Percentiles rank a stretch among this genome's conserved stretches.
Conservation (phyloP, 2,113 vertebrate genomes). For the Tyto alba region DNA sequence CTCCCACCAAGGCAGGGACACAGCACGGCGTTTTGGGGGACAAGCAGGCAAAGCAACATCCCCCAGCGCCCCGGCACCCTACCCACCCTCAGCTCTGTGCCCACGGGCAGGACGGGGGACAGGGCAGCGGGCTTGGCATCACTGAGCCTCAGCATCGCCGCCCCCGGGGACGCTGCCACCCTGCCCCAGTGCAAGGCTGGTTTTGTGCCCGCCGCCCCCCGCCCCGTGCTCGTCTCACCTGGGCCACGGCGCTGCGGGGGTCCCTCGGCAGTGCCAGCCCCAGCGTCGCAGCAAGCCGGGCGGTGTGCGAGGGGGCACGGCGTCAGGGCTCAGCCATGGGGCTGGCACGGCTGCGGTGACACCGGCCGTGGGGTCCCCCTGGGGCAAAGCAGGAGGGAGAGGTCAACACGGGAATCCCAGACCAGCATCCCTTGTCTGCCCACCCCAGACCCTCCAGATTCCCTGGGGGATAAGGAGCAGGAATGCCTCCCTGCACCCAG, state of each 20-base stretch:
- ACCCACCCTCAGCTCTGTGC: rapidly evolving
- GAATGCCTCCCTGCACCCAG: not conserved
- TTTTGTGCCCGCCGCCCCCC: rapidly evolving
- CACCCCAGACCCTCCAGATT: not conserved
- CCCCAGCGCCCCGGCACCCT: not conserved
- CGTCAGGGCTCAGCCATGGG: not conserved
- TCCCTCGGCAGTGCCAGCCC: not conserved
- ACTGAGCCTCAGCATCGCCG: not conserved
- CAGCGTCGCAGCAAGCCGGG: rapidly evolving
- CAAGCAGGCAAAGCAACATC: not conserved
- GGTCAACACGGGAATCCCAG: not conserved
- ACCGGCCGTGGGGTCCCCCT: rapidly evolving
- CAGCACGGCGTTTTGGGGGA: not conserved
- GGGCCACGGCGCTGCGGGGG: not conserved
- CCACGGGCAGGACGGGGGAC: not conserved
- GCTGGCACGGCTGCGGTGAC: not conserved
- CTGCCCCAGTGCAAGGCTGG: rapidly evolving
- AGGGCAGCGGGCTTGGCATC: not conserved
- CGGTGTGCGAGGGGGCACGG: rapidly evolving
- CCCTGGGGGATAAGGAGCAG: not conserved
- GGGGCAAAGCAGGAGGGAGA: not conserved
- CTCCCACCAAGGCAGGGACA: not conserved
- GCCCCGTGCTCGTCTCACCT: rapidly evolving
- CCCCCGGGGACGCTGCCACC: not conserved
- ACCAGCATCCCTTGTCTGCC: not conserved